phyloP scores from a whole-genome alignment of 2,888 invertebrate genomes.

The Heliconius ismenius region DNA sequence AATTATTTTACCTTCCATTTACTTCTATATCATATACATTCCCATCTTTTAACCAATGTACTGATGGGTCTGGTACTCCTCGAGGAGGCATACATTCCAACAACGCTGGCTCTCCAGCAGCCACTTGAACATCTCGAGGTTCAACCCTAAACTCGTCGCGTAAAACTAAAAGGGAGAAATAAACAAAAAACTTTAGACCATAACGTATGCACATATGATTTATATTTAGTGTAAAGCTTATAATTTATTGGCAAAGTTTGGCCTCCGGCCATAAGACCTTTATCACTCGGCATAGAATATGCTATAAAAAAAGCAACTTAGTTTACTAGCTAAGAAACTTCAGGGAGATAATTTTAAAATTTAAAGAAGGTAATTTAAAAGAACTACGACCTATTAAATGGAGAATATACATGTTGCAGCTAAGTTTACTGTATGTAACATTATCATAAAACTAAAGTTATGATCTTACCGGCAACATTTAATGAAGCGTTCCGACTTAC shows the following conservation, averaged over 20 bases:
- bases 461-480: constrained; percentile 92
- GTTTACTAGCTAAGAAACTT: background rate
- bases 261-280: constrained; percentile 22
- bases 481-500: constrained; percentile 96
- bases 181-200: constrained; percentile 6
- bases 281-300: constrained; percentile 3
- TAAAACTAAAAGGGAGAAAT: constrained; percentile 85
- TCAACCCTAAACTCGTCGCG: constrained; percentile 96
- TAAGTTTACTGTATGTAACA: constrained; percentile 25
- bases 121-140: constrained; percentile 95
- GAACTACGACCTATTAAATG: constrained; percentile 9
- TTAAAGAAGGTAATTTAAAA: background rate
- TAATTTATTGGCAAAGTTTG: constrained; percentile 21
- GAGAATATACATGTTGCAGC: constrained; percentile 13
- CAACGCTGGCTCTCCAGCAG: constrained; percentile 94
- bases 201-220: constrained; percentile 7
- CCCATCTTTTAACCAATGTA: constrained; percentile 94
- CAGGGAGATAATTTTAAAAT: background rate
- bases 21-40: constrained; percentile 83
- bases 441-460: constrained; percentile 38
- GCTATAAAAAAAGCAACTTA: background rate
- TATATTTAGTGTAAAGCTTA: constrained; percentile 14
- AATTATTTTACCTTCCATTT: constrained; percentile 78
- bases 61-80: constrained; percentile 96
- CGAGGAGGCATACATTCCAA: constrained; percentile 96